Evolutionary conservation across 1,140 invertebrate genomes (phyloP), one percentile per base, ranked within the genome.

Genomic region (Tetramorium simillimum): DNA sequence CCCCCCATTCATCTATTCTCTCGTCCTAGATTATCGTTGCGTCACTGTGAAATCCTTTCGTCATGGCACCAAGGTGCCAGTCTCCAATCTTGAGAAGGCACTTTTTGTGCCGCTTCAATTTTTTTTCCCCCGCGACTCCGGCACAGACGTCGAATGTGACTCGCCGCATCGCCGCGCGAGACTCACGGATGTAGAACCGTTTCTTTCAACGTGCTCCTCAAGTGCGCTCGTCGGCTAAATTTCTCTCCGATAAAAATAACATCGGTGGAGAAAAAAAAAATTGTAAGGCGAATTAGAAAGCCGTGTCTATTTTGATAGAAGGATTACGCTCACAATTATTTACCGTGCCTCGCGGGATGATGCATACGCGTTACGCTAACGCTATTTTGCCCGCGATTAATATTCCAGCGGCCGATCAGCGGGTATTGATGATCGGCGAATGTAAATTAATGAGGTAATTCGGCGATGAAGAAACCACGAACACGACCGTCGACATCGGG

Each of bases 11-110:
- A 69, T 86, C 80, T 86, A 56, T 77, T 87, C 65, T 80, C 87
- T 85, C 87, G 53, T 51, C 81, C 85, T 46, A 78, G 86, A 90
- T 91, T 33, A 78, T 62, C 72, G 33, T 88, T 88, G 84, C 88
- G 62, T 88, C 82, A 62, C 76, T 77, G 63, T 86, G 69, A 86
- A 90, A 90, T 90, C 63, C 56, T 78, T 86, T 85, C 51, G 86
- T 84, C 77, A 86, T 43, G 77, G 56, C 40, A 33, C 40, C 53
- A 40, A 49, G 81, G 43, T 28, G 69, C 37, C 24, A 49, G 43
- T 73, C 51, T 84, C 80, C 37, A 75, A 73, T 84, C 53, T 28
- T 33, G n/a, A 81, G 51, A 28, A 49, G n/a, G n/a, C 46, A 62
- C 24, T 73, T 73, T 75, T 73, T 60, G 12, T 24, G n/a, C 24